Conservation (phyloP, 2,888 invertebrate genomes). For the Cosmia pyralina region DNA sequence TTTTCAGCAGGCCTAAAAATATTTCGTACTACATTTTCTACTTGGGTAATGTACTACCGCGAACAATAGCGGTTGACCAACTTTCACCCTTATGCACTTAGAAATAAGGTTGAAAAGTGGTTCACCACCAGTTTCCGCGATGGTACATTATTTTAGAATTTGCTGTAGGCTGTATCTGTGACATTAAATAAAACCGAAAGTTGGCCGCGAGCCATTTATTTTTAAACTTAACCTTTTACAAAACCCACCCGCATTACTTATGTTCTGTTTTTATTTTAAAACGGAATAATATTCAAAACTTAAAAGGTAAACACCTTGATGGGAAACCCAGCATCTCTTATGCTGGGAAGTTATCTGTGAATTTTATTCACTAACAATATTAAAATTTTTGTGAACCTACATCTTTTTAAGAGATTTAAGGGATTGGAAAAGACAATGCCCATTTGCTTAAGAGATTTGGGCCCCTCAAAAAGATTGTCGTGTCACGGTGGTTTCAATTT, state of each 20-base stretch:
- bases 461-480: too few relatives aligned
- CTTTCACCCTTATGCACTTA: background rate
- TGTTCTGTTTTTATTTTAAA: slow-evolving; percentile 5
- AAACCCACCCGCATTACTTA: slow-evolving; percentile 21
- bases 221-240: slow-evolving; percentile 16
- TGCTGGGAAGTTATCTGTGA: too few relatives aligned
- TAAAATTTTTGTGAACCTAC: too few relatives aligned
- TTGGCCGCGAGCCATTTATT: slow-evolving; percentile 37
- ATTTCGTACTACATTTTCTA: slow-evolving; percentile 10
- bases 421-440: too few relatives aligned
- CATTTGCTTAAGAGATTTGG: too few relatives aligned
- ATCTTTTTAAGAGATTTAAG: too few relatives aligned
- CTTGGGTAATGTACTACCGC: background rate
- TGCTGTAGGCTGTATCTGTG: slow-evolving; percentile 16
- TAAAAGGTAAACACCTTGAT: too few relatives aligned
- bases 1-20: slow-evolving; percentile 26
- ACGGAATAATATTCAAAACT: too few relatives aligned
- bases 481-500: too few relatives aligned
- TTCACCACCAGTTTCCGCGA: background rate
- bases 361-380: too few relatives aligned
- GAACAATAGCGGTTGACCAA: background rate
- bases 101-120: background rate
- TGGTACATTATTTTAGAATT: slow-evolving; percentile 18
- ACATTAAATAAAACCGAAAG: slow-evolving; percentile 25
- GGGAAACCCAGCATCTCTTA: too few relatives aligned